Conservation (phyloP, 2,888 invertebrate species). For the Corythucha ciliata region DNA sequence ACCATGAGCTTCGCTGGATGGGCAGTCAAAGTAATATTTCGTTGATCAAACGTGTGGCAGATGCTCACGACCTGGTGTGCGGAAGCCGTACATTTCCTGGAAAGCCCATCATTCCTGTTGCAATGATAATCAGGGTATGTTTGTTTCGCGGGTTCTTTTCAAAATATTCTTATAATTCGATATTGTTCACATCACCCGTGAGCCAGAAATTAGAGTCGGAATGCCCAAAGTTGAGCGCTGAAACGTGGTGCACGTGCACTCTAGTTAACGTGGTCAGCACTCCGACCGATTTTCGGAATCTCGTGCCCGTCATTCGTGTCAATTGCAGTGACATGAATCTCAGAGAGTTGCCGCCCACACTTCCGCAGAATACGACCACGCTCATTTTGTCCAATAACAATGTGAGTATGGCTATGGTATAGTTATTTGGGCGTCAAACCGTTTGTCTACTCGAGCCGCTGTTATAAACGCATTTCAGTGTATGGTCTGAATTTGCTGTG, state of each 20-base stretch:
- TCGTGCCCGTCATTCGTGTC: constrained; percentile 57
- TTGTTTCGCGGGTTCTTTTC: constrained; percentile 21
- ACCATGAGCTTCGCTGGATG: constrained; percentile 54
- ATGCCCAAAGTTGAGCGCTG: constrained; percentile 44
- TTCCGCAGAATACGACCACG: constrained; percentile 58
- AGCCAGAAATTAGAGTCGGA: constrained; percentile 49
- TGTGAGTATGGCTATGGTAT: too few species aligned
- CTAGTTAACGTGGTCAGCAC: constrained; percentile 55
- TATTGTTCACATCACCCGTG: constrained; percentile 15
- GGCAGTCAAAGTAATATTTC: constrained; percentile 47
- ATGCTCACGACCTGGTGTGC: constrained; percentile 52
- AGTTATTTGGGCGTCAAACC: too few species aligned
- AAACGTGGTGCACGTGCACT: constrained; percentile 50
- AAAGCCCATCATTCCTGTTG: constrained; percentile 54
- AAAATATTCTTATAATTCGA: constrained; percentile 16
- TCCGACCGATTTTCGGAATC: constrained; percentile 38
- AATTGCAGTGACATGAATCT: constrained; percentile 54
- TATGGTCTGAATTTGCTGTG: too few species aligned
- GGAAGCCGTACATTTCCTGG: constrained; percentile 50
- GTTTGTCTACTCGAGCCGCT: too few species aligned
- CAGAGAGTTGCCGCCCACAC: constrained; percentile 48
- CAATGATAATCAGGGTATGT: constrained; percentile 55
- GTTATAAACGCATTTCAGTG: too few species aligned
- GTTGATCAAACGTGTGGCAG: constrained; percentile 44
- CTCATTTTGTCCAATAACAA: constrained; percentile 56